Conservation (phyloP, 2,797 vertebrate species). For the Rhinichthys osculus region DNA sequence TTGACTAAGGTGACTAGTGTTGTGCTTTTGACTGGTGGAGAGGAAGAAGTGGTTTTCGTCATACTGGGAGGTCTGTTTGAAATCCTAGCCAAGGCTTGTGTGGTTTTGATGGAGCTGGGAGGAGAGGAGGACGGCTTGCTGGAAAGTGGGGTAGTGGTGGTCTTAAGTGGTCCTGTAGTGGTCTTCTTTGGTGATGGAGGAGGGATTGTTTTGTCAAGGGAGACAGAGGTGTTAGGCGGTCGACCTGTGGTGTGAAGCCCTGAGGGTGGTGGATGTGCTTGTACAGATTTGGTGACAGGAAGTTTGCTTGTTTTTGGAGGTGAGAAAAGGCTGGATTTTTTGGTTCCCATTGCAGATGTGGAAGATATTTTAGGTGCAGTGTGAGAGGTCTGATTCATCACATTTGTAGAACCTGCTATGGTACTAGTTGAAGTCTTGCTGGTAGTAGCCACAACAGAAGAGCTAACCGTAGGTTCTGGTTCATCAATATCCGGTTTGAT, state of each 20-base stretch:
- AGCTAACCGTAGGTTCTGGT: slow-evolving; percentile 53
- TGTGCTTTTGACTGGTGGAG: slow-evolving; percentile 36
- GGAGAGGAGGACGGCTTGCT: slow-evolving; percentile 44
- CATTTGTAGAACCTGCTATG: slow-evolving; percentile 54
- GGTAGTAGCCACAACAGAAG: slow-evolving; percentile 61
- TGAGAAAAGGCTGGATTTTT: slow-evolving; percentile 58
- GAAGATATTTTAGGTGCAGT: slow-evolving; percentile 43
- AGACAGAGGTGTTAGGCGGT: slow-evolving; percentile 51
- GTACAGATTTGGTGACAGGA: slow-evolving; percentile 50
- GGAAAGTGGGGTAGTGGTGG: slow-evolving; percentile 57
- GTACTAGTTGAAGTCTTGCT: slow-evolving; percentile 50
- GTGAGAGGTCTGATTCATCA: slow-evolving; percentile 46
- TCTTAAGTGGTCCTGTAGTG: slow-evolving; percentile 58
- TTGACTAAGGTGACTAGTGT: slow-evolving; percentile 47
- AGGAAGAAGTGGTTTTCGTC: slow-evolving; percentile 52
- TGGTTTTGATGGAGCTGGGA: slow-evolving; percentile 61
- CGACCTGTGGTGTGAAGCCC: slow-evolving; percentile 59
- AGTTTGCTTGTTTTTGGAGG: slow-evolving; percentile 61
- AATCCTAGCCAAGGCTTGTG: slow-evolving; percentile 58
- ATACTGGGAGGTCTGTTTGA: slow-evolving; percentile 60
- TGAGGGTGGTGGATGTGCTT: slow-evolving; percentile 62
- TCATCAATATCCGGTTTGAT: slow-evolving; percentile 81
- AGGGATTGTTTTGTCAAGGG: slow-evolving; percentile 54
- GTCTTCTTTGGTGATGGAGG: slow-evolving; percentile 57
- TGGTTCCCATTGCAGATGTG: slow-evolving; percentile 56